Evolutionary conservation across 1,140 invertebrate species (phyloP).

Genomic region (Pristionchus pacificus): DNA sequence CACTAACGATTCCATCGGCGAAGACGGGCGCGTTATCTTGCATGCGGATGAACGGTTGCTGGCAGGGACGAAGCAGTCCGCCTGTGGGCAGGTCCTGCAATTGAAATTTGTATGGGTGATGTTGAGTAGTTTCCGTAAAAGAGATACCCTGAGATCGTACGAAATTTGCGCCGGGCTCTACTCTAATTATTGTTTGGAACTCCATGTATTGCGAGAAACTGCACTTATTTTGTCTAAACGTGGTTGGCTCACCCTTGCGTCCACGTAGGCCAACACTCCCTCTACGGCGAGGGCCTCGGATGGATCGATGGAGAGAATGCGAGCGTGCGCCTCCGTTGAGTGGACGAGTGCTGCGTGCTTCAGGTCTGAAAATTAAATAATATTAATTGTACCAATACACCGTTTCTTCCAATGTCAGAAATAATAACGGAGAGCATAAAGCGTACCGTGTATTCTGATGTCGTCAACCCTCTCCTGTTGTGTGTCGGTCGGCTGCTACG

Average conservation of each 20-base stretch:
- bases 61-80: not conserved
- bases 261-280: slow-evolving; percentile 58
- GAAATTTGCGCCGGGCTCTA: too few relatives aligned
- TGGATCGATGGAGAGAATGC: slow-evolving; percentile 63
- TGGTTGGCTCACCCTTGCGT: too few relatives aligned
- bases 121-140: too few relatives aligned
- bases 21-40: slow-evolving; percentile 43
- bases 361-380: slow-evolving; percentile 61
- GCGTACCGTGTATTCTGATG: slow-evolving; percentile 17
- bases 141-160: too few relatives aligned
- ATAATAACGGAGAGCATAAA: too few relatives aligned
- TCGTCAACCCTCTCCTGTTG: slow-evolving; percentile 36
- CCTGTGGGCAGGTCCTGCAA: not conserved
- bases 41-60: not conserved
- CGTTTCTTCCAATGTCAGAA: too few relatives aligned
- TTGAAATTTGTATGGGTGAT: too few relatives aligned
- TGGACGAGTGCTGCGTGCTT: slow-evolving; percentile 73
- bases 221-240: too few relatives aligned
- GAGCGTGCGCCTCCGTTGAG: slow-evolving; percentile 75
- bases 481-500: slow-evolving; percentile 25
- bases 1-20: slow-evolving; percentile 41
- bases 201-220: too few relatives aligned
- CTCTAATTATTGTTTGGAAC: too few relatives aligned
- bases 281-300: slow-evolving; percentile 39
- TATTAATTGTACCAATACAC: not conserved